Evolutionary conservation across 1,140 invertebrate species (phyloP).

Genomic region (Patella vulgata): DNA sequence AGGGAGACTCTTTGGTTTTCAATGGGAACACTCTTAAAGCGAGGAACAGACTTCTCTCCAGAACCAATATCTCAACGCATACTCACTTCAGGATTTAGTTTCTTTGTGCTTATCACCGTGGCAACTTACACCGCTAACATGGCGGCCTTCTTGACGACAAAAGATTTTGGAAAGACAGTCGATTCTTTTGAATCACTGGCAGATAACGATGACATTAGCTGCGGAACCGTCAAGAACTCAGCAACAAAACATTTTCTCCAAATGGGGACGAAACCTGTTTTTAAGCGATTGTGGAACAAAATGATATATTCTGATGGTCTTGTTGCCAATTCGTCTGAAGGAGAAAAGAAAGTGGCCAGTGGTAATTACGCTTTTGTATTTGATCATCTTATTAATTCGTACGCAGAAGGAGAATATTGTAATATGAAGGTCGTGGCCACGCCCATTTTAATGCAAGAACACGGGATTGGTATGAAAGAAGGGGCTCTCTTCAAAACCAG

Average conservation of each 20-base stretch:
- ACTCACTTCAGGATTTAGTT: slow-evolving; percentile 56
- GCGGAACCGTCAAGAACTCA: slow-evolving; percentile 52
- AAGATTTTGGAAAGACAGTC: slow-evolving; percentile 52
- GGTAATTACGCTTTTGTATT: slow-evolving; percentile 52
- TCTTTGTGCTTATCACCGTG: slow-evolving; percentile 62
- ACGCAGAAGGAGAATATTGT: slow-evolving; percentile 48
- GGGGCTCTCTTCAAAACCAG: slow-evolving; percentile 52
- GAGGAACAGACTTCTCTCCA: slow-evolving; percentile 59
- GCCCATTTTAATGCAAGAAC: slow-evolving; percentile 53
- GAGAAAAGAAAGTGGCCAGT: slow-evolving; percentile 23
- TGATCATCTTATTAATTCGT: slow-evolving; percentile 56
- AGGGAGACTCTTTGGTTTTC: slow-evolving; percentile 49
- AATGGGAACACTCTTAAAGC: slow-evolving; percentile 50
- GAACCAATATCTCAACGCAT: slow-evolving; percentile 54
- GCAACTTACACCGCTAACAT: slow-evolving; percentile 64
- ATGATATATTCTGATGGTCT: slow-evolving; percentile 35
- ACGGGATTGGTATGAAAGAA: slow-evolving; percentile 52
- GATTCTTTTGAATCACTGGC: slow-evolving; percentile 53
- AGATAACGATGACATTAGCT: slow-evolving; percentile 36
- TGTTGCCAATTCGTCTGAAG: slow-evolving; percentile 37
- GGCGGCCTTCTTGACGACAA: slow-evolving; percentile 62
- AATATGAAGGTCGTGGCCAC: slow-evolving; percentile 43
- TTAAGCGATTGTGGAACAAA: slow-evolving; percentile 37
- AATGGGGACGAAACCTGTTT: slow-evolving; percentile 33
- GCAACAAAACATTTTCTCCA: slow-evolving; percentile 58